These are phyloP conservation scores for Oenanthe oenanthe DNA, from an alignment of 2,113 vertebrate species.

Conservation along the genomic window DNA sequence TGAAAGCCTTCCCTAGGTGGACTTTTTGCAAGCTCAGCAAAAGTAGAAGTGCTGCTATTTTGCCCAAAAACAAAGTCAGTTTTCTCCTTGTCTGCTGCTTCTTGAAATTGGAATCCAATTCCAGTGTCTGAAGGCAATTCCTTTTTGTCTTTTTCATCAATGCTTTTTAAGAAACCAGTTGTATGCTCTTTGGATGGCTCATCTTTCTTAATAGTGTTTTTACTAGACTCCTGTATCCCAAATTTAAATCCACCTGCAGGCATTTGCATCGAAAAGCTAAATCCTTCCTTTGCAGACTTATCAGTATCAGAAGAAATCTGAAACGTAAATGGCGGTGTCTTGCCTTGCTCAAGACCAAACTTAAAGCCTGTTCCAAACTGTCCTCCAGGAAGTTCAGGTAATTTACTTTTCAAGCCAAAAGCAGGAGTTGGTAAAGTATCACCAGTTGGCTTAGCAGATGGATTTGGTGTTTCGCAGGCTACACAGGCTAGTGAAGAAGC, in stretches of 20 bases:
- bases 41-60: constrained; percentile 78
- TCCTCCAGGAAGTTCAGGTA: constrained; percentile 69
- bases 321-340: constrained; percentile 77
- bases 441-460: constrained; percentile 66
- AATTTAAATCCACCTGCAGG: constrained; percentile 85
- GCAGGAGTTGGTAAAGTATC: constrained; percentile 68
- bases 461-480: constrained; percentile 79
- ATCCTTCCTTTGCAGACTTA: constrained; percentile 75
- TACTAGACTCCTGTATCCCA: constrained; percentile 82
- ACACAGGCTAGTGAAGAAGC: constrained; percentile 72
- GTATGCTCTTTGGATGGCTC: constrained; percentile 56
- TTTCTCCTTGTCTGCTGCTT: constrained; percentile 51
- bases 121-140: constrained; percentile 56
- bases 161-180: constrained; percentile 74
- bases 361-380: constrained; percentile 80
- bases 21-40: constrained; percentile 89
- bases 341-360: constrained; percentile 84
- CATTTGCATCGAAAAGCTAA: constrained; percentile 82
- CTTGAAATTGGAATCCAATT: constrained; percentile 23
- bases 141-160: constrained; percentile 81
- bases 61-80: constrained; percentile 82
- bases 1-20: constrained; percentile 79
- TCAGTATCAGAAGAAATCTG: constrained; percentile 72
- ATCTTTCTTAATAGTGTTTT: constrained; percentile 58
- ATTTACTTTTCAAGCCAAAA: constrained; percentile 74